These are phyloP conservation scores for Panagrolaimus sp. DNA, from an alignment of 1,140 invertebrate genomes.

Conservation along the genomic window DNA sequence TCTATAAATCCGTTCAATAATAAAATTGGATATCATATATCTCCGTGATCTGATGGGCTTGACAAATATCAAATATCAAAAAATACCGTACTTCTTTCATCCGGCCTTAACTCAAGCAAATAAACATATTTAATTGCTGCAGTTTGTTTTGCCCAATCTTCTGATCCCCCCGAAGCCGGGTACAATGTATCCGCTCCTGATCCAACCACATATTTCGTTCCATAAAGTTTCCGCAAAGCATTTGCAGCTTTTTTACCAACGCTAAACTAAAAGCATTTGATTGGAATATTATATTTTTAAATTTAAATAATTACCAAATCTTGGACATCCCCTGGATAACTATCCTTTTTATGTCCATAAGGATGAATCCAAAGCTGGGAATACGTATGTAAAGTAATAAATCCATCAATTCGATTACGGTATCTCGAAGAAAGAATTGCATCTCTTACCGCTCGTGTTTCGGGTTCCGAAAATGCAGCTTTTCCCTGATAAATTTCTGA, in stretches of 20 bases:
- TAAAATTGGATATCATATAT: too few species aligned
- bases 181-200: slow-evolving; percentile 55
- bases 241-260: slow-evolving; percentile 54
- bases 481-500: slow-evolving; percentile 58
- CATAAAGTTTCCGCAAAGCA: slow-evolving; percentile 52
- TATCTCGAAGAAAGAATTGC: slow-evolving; percentile 54
- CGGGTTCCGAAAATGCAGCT: slow-evolving; percentile 55
- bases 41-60: not conserved
- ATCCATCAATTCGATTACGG: slow-evolving; percentile 52
- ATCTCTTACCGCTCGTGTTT: slow-evolving; percentile 53
- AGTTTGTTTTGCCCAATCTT: slow-evolving; percentile 57
- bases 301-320: slow-evolving; percentile 44
- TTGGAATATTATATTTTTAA: not conserved
- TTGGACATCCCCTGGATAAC: slow-evolving; percentile 57
- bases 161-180: slow-evolving; percentile 58
- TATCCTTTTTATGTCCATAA: slow-evolving; percentile 56
- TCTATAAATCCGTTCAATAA: slow-evolving; percentile 39
- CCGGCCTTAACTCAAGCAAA: slow-evolving; percentile 54
- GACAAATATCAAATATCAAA: not conserved
- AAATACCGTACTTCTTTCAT: slow-evolving; percentile 52
- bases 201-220: slow-evolving; percentile 57
- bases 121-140: slow-evolving; percentile 57
- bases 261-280: slow-evolving; percentile 46
- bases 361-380: slow-evolving; percentile 60
- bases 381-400: slow-evolving; percentile 57